These are phyloP conservation scores for Tetragonula carbonaria DNA, from an alignment of 2,888 invertebrate genomes.

Conservation along the genomic window DNA sequence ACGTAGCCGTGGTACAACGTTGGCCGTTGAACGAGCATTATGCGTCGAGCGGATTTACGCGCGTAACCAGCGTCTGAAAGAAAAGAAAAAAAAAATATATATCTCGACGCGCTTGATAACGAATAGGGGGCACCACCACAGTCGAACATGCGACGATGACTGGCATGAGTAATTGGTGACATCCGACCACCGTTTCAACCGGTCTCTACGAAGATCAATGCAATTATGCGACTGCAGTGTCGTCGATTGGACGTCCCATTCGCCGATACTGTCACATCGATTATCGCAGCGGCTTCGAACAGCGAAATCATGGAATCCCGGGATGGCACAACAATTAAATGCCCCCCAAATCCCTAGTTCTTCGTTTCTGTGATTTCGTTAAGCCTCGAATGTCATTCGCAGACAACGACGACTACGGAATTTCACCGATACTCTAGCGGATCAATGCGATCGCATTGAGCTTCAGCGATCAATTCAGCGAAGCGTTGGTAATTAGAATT, in stretches of 20 bases:
- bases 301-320: neutral
- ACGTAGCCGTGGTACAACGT: constrained; percentile 67
- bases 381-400: too few species aligned
- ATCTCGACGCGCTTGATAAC: constrained; percentile 42
- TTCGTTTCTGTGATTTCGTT: neutral
- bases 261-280: too few species aligned
- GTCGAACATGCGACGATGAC: constrained; percentile 54
- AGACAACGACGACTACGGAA: too few species aligned
- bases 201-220: constrained; percentile 32
- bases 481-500: too few species aligned
- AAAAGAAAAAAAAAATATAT: constrained; percentile 18
- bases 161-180: constrained; percentile 48
- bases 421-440: too few species aligned
- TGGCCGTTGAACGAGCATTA: constrained; percentile 70
- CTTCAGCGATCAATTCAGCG: too few species aligned
- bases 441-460: too few species aligned
- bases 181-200: constrained; percentile 37
- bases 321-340: neutral
- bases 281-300: constrained; percentile 1
- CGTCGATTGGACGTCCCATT: constrained; percentile 3
- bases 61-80: constrained; percentile 8
- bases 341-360: neutral
- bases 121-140: constrained; percentile 40
- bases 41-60: constrained; percentile 31
- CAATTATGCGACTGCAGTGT: constrained; percentile 30